Conservation (phyloP, 1,140 invertebrate species). For the Thaumatotibia leucotreta region DNA sequence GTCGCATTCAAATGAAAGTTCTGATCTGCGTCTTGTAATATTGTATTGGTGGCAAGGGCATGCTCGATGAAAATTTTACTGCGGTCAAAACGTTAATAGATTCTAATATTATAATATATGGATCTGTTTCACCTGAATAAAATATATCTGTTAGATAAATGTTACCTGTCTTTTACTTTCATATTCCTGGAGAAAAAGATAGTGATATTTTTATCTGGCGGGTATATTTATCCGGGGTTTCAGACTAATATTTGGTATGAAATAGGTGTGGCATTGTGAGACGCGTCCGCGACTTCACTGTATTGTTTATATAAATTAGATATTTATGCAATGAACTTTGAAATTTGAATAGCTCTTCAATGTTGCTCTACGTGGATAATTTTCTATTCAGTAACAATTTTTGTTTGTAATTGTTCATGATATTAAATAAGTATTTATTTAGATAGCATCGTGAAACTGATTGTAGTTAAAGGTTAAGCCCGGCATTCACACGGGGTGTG, state of each 20-base stretch:
- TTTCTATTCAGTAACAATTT: conserved; percentile 48
- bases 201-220: no score
- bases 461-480: neutral
- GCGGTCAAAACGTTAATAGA: no score
- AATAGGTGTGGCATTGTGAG: neutral
- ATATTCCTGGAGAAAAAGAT: no score
- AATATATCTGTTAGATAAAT: no score
- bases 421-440: conserved; percentile 74
- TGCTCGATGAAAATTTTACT: no score
- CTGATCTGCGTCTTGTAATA: no score
- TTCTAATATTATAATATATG: neutral
- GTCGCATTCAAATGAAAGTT: no score
- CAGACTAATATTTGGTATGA: neutral
- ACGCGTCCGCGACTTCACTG: neutral
- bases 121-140: no score
- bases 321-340: conserved; percentile 14
- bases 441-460: conserved; percentile 40
- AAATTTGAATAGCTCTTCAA: conserved; percentile 12
- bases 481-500: neutral
- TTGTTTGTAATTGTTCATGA: conserved; percentile 64
- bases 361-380: conserved; percentile 26
- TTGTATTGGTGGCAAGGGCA: no score
- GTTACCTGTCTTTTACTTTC: no score
- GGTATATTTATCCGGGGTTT: no score
- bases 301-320: conserved; percentile 14